phyloP scores from a whole-genome alignment of 2,888 invertebrate species.

The Himalopsyche tibetana region DNA sequence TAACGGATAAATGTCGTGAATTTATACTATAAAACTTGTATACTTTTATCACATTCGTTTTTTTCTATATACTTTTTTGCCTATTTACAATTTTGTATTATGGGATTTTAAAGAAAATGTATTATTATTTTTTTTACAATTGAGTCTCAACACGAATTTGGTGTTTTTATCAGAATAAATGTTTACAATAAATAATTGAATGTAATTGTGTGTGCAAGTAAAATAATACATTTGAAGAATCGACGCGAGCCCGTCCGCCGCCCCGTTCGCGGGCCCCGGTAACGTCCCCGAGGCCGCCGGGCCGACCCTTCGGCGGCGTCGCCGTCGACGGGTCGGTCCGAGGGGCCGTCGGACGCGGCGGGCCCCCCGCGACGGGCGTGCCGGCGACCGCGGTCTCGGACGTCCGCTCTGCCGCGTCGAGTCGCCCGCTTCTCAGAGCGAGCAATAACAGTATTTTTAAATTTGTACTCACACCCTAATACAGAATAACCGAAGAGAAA shows the following conservation, averaged over 20 bases:
- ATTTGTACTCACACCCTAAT: conserved; percentile 78
- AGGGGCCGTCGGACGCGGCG: conserved; percentile 20
- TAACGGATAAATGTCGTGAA: conserved; percentile 66
- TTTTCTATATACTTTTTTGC: conserved; percentile 65
- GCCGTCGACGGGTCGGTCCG: conserved; percentile 47
- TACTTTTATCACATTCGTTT: conserved; percentile 66
- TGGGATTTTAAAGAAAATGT: conserved; percentile 65
- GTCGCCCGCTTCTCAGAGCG: conserved; percentile 71
- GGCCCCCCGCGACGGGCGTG: conserved; percentile 17
- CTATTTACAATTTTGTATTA: conserved; percentile 65
- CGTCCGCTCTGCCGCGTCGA: conserved; percentile 68
- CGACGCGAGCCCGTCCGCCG: conserved; percentile 75
- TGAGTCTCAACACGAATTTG: conserved; percentile 66
- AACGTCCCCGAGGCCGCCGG: conserved; percentile 1
- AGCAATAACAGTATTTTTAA: conserved; percentile 72
- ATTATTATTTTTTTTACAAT: conserved; percentile 66
- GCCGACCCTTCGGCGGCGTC: conserved; percentile 70
- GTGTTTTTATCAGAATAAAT: conserved; percentile 66
- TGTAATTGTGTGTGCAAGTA: conserved; percentile 66
- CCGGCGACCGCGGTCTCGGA: not conserved
- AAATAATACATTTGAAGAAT: conserved; percentile 60
- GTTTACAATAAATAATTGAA: conserved; percentile 65
- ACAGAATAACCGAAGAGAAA: conserved; percentile 78
- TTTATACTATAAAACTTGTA: conserved; percentile 66
- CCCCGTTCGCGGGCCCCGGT: conserved; percentile 67